Evolutionary conservation across 2,888 invertebrate genomes (phyloP), one percentile per base, ranked within the genome.

Genomic region (Drosophila atripex): DNA sequence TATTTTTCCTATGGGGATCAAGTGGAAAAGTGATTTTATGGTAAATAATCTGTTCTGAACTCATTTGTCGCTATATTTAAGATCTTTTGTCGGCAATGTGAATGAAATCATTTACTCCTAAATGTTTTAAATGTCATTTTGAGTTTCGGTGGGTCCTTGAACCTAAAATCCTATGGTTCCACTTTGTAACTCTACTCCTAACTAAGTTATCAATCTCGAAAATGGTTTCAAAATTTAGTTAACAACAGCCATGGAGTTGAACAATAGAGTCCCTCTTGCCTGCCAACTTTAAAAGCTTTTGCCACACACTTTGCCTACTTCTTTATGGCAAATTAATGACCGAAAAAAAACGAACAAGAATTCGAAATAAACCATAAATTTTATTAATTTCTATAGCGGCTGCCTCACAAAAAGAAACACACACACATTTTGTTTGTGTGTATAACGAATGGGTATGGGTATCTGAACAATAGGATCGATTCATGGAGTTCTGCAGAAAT

Each of bases 301-400:
- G 73, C 84, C 75, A 73, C 75, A 75, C 82, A 78, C 71, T 69
- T 72, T 63, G 71, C 77, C 71, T 59, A 59, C 57, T 75, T 70
- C 59, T 82, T 87, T 82, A 86, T 86, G 82, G 85, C 85, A 75
- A 82, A 80, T 76, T 87, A 83, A 87, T 83, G 82, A 73, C 72
- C 63, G 64, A 80, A 71, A 63, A 76, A 73, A 60, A 79, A 70
- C 49, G n/a, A 69, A 58, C 70, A 60, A 70, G 35, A 59, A 72
- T 83, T 85, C 68, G 78, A 73, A 85, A 87, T 80, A 78, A 87
- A 76, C 86, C 85, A 83, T 85, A 83, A 87, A 87, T 80, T 87
- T 84, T 76, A 83, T 82, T 85, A 82, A 82, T 85, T 71, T 66
- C 66, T 71, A 83, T 72, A 46, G 72, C 60, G 41, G 65, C 71